phyloP scores from a whole-genome alignment of 2,113 vertebrate genomes.

The Dasyprocta punctata region DNA sequence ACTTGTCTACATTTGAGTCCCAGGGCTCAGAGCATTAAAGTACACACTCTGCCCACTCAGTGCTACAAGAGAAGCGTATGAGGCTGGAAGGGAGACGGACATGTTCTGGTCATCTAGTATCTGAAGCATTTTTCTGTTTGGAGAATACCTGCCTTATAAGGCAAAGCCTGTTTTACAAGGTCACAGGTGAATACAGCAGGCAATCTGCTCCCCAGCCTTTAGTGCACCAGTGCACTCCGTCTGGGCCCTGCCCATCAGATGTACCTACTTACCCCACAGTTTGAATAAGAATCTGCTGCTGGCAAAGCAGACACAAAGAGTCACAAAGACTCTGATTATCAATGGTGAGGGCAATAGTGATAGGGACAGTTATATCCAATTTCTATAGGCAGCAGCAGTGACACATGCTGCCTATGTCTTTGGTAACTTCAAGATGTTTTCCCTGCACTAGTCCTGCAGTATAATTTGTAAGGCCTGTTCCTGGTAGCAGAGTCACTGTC shows the following conservation, averaged over 20 bases:
- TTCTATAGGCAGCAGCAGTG: background rate
- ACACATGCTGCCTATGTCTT: background rate
- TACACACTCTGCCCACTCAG: background rate
- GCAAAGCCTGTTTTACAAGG: background rate
- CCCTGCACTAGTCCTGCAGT: background rate
- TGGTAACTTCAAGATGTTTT: background rate
- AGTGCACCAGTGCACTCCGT: accelerated
- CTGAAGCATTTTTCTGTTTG: background rate
- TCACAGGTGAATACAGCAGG: background rate
- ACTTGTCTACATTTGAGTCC: background rate
- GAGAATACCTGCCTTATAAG: background rate
- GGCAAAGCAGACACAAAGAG: background rate
- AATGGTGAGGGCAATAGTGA: background rate
- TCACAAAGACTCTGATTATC: background rate
- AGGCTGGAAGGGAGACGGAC: background rate
- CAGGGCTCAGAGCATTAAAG: background rate
- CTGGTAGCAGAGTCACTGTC: background rate
- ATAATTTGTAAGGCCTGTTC: background rate
- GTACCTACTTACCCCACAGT: no score
- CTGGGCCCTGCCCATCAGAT: background rate
- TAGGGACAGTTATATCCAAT: background rate
- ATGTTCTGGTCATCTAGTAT: background rate
- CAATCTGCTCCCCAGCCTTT: background rate
- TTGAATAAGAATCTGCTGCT: background rate
- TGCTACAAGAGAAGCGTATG: background rate